phyloP scores from a whole-genome alignment of 1,140 invertebrate genomes.

The Cherax destructor region DNA sequence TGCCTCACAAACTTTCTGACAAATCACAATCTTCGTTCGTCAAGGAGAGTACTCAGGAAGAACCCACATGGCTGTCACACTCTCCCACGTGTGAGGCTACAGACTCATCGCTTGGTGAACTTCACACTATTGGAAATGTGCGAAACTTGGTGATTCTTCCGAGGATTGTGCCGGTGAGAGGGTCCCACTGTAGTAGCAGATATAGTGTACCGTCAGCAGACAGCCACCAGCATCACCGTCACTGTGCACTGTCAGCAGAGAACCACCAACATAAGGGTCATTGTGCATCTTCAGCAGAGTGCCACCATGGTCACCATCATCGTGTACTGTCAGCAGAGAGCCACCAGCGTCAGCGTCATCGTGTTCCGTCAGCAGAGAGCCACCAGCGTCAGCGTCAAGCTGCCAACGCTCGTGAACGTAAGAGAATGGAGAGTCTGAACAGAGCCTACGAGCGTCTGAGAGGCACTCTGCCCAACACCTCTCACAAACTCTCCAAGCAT shows the following conservation, averaged over 20 bases:
- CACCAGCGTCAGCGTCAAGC: slow-evolving; percentile 70
- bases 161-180: neutral
- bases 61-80: no score
- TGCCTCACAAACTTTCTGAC: no score
- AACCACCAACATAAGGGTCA: no score
- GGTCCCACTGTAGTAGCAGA: neutral
- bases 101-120: no score
- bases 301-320: neutral
- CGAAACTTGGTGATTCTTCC: neutral
- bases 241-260: no score
- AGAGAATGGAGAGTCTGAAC: slow-evolving; percentile 76
- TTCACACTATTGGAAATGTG: neutral
- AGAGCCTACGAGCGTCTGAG: slow-evolving; percentile 76
- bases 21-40: no score
- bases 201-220: neutral
- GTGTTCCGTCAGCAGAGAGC: neutral
- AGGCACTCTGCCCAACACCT: slow-evolving; percentile 75
- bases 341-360: neutral
- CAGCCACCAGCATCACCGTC: no score
- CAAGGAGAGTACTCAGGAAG: no score
- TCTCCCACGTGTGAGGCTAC: no score
- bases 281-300: no score
- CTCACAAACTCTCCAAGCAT: slow-evolving; percentile 77
- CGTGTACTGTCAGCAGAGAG: neutral
- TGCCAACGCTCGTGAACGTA: slow-evolving; percentile 76